Conservation (phyloP, 1,140 invertebrate genomes). For the Trachymyrmex septentrionalis region DNA sequence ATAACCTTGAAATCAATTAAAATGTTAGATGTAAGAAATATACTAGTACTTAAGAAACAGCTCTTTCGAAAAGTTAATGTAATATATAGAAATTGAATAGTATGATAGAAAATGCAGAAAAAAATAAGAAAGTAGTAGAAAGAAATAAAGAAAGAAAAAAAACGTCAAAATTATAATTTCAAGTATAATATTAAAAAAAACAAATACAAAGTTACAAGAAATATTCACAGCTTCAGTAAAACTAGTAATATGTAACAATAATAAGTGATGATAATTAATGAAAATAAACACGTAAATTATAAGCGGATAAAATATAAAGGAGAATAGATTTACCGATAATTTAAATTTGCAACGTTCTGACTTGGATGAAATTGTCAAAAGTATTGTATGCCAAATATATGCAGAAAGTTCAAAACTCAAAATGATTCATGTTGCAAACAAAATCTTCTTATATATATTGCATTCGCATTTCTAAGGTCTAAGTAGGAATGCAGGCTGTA, state of each 20-base stretch:
- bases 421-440: not conserved
- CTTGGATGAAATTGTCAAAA: not conserved
- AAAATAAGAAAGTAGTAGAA: not conserved
- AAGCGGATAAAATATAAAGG: not conserved
- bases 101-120: not conserved
- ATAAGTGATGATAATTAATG: not conserved
- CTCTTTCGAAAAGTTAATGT: not conserved
- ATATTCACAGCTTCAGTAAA: not conserved
- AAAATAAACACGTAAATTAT: constrained; percentile 12
- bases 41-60: too few species aligned
- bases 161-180: not conserved
- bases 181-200: not conserved
- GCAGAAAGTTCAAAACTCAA: not conserved
- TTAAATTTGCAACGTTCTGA: not conserved
- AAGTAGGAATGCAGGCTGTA: too few species aligned
- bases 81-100: not conserved
- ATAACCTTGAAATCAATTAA: too few species aligned
- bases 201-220: not conserved
- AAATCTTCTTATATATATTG: constrained; percentile 41
- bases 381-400: not conserved
- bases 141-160: not conserved
- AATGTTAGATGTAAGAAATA: too few species aligned
- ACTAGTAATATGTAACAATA: not conserved
- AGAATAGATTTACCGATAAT: not conserved
- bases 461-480: not conserved